Conservation (phyloP, 1,140 invertebrate genomes). For the Anoplolepis gracilipes region DNA sequence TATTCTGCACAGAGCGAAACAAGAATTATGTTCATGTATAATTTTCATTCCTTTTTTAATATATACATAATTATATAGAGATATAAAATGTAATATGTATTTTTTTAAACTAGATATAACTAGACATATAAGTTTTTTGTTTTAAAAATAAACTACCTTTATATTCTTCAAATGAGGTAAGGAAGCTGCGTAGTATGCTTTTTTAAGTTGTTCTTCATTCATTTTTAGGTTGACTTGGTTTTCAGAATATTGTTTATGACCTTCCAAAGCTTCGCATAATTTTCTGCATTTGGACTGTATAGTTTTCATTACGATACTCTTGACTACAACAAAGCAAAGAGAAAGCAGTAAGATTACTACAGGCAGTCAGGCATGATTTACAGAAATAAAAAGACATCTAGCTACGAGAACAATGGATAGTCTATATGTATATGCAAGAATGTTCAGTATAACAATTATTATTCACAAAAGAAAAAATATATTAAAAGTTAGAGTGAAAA, state of each 20-base stretch:
- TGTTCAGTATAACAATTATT: not conserved
- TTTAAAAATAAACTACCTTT: constrained; percentile 73
- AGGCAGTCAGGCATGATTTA: not conserved
- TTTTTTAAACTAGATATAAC: not conserved
- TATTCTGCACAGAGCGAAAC: constrained; percentile 68
- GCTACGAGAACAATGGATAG: not conserved
- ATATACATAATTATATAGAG: not conserved
- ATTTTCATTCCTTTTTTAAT: not conserved
- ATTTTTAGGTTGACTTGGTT: constrained; percentile 49
- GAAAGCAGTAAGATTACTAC: constrained; percentile 7
- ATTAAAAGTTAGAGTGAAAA: not conserved
- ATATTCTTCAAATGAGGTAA: constrained; percentile 70
- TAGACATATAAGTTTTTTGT: not conserved
- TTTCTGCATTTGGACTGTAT: constrained; percentile 72
- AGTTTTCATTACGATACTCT: constrained; percentile 69
- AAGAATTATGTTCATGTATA: not conserved
- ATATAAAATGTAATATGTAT: not conserved
- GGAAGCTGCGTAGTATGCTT: constrained; percentile 65
- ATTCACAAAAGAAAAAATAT: constrained; percentile 19
- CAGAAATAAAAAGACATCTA: not conserved
- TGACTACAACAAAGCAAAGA: constrained; percentile 72
- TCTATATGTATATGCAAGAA: not conserved
- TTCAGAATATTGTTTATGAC: constrained; percentile 66
- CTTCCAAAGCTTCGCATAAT: constrained; percentile 70
- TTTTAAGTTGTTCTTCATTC: constrained; percentile 72